A percentile compares a stretch with the other conserved stretches of the same genome.
phyloP scores from a whole-genome alignment of 2,113 vertebrate species.

The Poicephalus meyeri region DNA sequence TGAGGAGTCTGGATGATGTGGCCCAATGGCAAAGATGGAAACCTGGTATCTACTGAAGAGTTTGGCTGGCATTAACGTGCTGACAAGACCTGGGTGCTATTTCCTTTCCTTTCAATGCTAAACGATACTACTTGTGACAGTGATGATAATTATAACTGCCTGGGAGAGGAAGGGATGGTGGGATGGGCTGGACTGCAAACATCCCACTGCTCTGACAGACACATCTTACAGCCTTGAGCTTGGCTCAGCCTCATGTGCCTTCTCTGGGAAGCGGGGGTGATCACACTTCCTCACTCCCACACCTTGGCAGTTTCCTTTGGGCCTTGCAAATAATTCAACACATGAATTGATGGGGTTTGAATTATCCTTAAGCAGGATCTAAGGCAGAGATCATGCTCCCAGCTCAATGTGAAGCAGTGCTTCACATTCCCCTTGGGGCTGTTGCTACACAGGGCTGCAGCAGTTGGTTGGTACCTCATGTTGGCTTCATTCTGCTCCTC shows the following conservation, averaged over 20 bases:
- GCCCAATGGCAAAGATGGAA: background rate
- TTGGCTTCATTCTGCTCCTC: background rate
- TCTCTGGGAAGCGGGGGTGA: slow-evolving; percentile 1
- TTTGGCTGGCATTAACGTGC: background rate
- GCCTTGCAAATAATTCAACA: background rate
- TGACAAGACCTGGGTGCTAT: background rate
- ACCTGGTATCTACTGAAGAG: background rate
- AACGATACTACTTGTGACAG: background rate
- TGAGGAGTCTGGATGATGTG: background rate
- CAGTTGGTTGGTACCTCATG: accelerated
- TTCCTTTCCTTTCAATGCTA: background rate
- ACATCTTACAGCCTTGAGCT: background rate
- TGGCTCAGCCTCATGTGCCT: background rate
- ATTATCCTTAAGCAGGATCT: background rate
- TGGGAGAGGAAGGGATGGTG: background rate
- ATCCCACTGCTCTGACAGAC: background rate
- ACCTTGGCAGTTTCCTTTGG: background rate
- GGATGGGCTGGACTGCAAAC: background rate
- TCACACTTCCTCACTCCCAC: background rate
- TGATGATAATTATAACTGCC: background rate
- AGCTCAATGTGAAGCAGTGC: background rate
- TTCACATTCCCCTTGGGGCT: accelerated
- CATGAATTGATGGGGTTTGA: background rate
- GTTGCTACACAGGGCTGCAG: background rate
- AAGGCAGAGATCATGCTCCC: background rate